phyloP scores from a whole-genome alignment of 2,113 vertebrate genomes.

The Leiothrix lutea region DNA sequence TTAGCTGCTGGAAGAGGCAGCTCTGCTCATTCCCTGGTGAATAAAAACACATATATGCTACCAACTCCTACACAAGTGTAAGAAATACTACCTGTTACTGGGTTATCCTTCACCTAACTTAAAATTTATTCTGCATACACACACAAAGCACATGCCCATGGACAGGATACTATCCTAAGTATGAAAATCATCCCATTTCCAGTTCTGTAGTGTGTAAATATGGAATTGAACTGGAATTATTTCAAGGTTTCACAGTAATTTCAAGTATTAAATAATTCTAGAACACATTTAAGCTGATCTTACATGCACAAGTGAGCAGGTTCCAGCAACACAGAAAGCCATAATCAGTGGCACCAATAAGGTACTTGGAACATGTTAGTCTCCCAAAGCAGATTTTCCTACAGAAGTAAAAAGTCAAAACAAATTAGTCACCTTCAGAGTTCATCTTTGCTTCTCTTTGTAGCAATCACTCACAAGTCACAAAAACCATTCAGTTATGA shows the following conservation, averaged over 20 bases:
- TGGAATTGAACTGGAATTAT: not conserved
- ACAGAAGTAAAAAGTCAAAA: constrained; percentile 42
- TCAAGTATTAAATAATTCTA: not conserved
- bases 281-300: constrained; percentile 40
- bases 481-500: not conserved
- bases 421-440: not conserved
- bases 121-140: not conserved
- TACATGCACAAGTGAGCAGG: constrained; percentile 91
- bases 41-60: not conserved
- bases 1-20: not conserved
- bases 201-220: not conserved
- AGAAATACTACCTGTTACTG: not conserved
- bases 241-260: not conserved
- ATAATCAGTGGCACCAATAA: constrained; percentile 82
- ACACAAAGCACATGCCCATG: not conserved
- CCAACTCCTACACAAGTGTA: not conserved
- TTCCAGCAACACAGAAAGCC: constrained; percentile 95
- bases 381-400: constrained; percentile 93
- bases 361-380: constrained; percentile 89
- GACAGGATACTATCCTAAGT: not conserved
- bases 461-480: not conserved
- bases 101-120: not conserved
- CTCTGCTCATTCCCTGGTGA: not conserved
- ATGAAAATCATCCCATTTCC: not conserved
- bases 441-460: not conserved